These are phyloP conservation scores for Megaleporinus macrocephalus DNA, from an alignment of 2,113 vertebrate genomes.

Conservation along the genomic window DNA sequence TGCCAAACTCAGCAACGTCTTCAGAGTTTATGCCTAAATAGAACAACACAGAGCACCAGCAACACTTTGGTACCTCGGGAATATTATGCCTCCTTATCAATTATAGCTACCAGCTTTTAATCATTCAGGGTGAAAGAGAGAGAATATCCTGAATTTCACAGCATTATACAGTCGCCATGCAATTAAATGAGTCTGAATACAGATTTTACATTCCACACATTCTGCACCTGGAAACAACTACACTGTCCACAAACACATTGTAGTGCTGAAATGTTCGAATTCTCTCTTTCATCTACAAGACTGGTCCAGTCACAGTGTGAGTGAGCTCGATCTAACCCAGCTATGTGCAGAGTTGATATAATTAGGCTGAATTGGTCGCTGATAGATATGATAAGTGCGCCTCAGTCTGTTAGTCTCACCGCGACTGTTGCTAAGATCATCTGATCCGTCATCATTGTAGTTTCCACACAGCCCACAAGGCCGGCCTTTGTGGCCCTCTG, in stretches of 20 bases:
- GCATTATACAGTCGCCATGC: background rate
- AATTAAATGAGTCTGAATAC: background rate
- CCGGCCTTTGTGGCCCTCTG: slow-evolving; percentile 88
- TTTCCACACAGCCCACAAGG: slow-evolving; percentile 95
- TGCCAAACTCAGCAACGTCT: slow-evolving; percentile 90
- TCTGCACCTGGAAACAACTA: slow-evolving; percentile 59
- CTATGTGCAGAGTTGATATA: slow-evolving; percentile 38
- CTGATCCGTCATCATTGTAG: slow-evolving; percentile 89
- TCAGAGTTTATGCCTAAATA: slow-evolving; percentile 79
- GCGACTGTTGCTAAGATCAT: slow-evolving; percentile 87
- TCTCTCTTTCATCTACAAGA: background rate
- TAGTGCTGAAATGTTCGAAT: slow-evolving; percentile 1
- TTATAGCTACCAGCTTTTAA: background rate
- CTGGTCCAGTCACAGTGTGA: background rate
- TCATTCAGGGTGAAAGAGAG: too few relatives aligned
- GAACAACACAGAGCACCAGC: background rate
- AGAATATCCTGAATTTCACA: too few relatives aligned
- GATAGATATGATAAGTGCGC: slow-evolving; percentile 68
- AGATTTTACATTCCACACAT: slow-evolving; percentile 64
- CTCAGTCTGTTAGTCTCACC: slow-evolving; percentile 78
- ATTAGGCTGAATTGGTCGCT: slow-evolving; percentile 64
- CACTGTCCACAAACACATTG: background rate
- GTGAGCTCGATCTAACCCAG: background rate
- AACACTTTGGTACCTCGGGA: background rate
- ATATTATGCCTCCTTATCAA: too few relatives aligned